Percentiles rank a stretch among this genome's conserved stretches.
Conservation (phyloP, 2,797 vertebrate species). For the Amniataba percoides region DNA sequence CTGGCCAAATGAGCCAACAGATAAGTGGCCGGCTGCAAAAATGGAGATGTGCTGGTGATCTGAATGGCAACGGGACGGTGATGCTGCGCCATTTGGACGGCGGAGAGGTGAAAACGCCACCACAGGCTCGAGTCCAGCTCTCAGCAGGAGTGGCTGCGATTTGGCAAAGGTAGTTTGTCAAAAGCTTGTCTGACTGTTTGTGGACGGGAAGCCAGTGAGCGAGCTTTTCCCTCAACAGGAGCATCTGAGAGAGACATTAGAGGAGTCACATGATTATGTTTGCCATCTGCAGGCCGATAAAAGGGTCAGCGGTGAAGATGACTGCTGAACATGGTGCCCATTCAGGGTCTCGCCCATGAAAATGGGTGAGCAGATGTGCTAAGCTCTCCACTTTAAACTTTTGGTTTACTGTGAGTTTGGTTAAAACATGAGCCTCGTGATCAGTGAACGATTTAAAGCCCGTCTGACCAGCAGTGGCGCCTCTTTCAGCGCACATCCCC, state of each 20-base stretch:
- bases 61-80: background rate
- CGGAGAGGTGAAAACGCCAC: background rate
- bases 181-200: background rate
- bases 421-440: background rate
- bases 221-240: background rate
- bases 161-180: background rate
- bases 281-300: accelerated
- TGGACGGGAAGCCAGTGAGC: background rate
- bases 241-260: background rate
- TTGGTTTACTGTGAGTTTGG: no score
- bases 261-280: background rate
- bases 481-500: background rate
- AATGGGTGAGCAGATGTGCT: background rate
- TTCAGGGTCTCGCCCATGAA: background rate
- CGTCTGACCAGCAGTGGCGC: background rate
- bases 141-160: background rate
- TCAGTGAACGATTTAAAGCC: background rate
- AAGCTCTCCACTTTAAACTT: background rate
- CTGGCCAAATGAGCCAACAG: constrained; percentile 47
- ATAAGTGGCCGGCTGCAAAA: constrained; percentile 53
- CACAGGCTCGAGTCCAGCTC: background rate
- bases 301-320: background rate
- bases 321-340: no score
- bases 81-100: background rate
- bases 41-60: constrained; percentile 23